Percentiles rank a stretch among this genome's conserved stretches.
phyloP scores from a whole-genome alignment of 2,113 vertebrate genomes.

The Mus musculus region DNA sequence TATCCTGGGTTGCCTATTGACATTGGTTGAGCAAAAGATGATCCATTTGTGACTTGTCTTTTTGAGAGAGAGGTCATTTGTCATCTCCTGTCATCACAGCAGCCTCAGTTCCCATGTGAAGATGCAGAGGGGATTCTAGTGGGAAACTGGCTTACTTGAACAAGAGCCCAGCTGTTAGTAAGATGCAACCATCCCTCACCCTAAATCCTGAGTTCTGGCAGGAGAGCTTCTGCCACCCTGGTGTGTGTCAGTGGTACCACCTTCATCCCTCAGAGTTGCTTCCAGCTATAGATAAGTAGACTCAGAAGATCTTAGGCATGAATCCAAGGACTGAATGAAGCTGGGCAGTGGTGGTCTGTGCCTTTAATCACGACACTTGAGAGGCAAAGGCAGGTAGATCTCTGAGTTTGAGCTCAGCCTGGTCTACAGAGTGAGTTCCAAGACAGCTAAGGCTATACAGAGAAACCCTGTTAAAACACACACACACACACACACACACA shows the following conservation, averaged over 20 bases:
- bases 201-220: too few species aligned
- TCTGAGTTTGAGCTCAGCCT: not conserved
- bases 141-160: not conserved
- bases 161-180: not conserved
- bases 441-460: not conserved
- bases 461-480: not conserved
- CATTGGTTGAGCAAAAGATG: not conserved
- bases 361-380: not conserved
- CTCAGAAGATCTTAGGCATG: not conserved
- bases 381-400: not conserved
- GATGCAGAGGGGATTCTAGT: not conserved
- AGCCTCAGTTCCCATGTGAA: not conserved
- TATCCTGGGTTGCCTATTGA: not conserved
- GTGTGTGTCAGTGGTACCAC: too few species aligned
- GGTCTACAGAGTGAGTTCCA: not conserved
- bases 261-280: not conserved
- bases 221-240: not conserved
- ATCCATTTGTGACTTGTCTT: not conserved
- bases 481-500: not conserved
- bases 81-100: slow-evolving; percentile 4
- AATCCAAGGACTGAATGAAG: not conserved
- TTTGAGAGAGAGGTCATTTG: not conserved
- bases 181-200: not conserved
- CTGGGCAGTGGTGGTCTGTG: accelerated
- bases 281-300: not conserved